Conservation (phyloP, 2,797 vertebrate species). For the Alexandromys oeconomus region DNA sequence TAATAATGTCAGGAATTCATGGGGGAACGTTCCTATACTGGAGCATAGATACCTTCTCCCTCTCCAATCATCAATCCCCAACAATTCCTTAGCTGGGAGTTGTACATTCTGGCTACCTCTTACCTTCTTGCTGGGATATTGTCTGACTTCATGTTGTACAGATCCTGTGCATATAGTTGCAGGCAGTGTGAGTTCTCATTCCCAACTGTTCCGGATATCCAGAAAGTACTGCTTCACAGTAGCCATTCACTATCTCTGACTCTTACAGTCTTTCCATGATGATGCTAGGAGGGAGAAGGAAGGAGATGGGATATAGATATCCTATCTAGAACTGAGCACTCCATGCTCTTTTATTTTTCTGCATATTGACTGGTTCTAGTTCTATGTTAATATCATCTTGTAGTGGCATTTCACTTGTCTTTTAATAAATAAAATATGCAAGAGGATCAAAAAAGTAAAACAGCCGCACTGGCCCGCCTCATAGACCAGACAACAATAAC, state of each 20-base stretch:
- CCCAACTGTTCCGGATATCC: too few species aligned
- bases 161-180: too few species aligned
- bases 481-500: too few species aligned
- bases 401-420: too few species aligned
- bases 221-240: neutral
- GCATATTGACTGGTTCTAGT: neutral
- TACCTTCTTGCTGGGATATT: neutral
- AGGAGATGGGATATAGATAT: neutral
- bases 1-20: too few species aligned
- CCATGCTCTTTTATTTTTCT: neutral
- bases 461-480: too few species aligned
- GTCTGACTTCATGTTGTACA: neutral
- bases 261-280: neutral
- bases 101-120: neutral
- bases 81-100: neutral
- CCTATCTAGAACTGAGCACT: neutral
- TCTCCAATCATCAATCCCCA: neutral
- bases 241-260: neutral
- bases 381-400: neutral
- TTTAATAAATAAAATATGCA: too few species aligned
- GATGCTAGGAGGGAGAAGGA: neutral
- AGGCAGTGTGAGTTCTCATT: neutral
- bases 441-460: too few species aligned
- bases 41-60: neutral
- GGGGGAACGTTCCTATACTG: too few species aligned